Percentiles rank a stretch among this genome's conserved stretches.
These are phyloP conservation scores for Prosapia bicincta DNA, from an alignment of 2,888 invertebrate species.

Conservation along the genomic window DNA sequence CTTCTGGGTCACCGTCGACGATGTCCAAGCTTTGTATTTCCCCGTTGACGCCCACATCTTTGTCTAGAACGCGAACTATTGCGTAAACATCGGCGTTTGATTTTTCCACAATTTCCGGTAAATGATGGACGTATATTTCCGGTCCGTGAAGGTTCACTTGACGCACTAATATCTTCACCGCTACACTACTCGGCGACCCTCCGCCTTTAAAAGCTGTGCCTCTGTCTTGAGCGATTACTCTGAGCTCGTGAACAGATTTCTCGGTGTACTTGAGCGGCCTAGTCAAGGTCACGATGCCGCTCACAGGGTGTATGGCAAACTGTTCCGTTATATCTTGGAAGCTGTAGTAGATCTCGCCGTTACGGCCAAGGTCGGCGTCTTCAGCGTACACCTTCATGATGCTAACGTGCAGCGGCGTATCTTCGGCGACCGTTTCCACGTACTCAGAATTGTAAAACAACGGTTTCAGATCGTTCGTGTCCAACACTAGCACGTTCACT, in stretches of 20 bases:
- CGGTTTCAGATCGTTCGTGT: conserved; percentile 89
- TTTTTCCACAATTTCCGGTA: conserved; percentile 75
- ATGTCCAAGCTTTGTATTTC: conserved; percentile 76
- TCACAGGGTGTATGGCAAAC: conserved; percentile 90
- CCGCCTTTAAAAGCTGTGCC: conserved; percentile 53
- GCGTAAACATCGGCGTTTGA: conserved; percentile 82
- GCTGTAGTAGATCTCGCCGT: conserved; percentile 96
- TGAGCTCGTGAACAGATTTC: conserved; percentile 64
- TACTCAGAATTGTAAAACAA: conserved; percentile 88
- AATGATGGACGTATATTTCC: conserved; percentile 71
- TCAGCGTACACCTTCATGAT: conserved; percentile 78
- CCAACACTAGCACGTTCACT: conserved; percentile 67
- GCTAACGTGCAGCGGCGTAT: conserved; percentile 79
- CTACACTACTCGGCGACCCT: conserved; percentile 60
- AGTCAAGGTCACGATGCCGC: conserved; percentile 79
- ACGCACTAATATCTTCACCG: conserved; percentile 69
- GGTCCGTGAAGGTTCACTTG: conserved; percentile 83
- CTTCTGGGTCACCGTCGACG: conserved; percentile 83
- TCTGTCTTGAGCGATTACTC: conserved; percentile 78
- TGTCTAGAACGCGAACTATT: conserved; percentile 77
- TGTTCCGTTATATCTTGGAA: conserved; percentile 72
- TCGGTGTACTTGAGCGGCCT: conserved; percentile 70
- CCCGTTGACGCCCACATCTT: conserved; percentile 79
- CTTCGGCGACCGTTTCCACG: conserved; percentile 77
- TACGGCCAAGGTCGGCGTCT: conserved; percentile 92